Evolutionary conservation across 2,888 invertebrate species (phyloP).

Genomic region (Meghimatium bilineatum): DNA sequence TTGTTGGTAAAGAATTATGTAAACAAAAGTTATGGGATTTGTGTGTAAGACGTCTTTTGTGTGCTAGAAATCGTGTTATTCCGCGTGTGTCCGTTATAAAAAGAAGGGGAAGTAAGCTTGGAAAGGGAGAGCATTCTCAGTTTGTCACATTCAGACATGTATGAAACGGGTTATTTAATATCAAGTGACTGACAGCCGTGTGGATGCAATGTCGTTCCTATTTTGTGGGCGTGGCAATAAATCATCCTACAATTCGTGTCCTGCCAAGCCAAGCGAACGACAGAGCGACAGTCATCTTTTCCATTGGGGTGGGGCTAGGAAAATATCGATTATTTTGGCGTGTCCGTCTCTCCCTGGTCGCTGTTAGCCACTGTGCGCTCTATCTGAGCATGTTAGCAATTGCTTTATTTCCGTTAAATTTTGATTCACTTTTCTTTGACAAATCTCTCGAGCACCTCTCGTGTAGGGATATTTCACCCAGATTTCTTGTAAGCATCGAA

Average conservation of each 20-base stretch:
- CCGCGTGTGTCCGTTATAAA: too few species aligned
- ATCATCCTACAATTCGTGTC: slow-evolving; percentile 18
- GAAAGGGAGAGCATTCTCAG: too few species aligned
- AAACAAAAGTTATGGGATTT: too few species aligned
- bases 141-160: background rate
- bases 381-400: slow-evolving; percentile 21
- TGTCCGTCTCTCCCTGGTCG: slow-evolving; percentile 13
- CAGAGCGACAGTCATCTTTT: slow-evolving; percentile 15
- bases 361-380: slow-evolving; percentile 2
- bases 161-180: background rate
- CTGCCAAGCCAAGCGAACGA: slow-evolving; percentile 34
- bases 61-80: too few species aligned
- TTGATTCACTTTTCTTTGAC: slow-evolving; percentile 35
- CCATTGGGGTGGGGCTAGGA: slow-evolving; percentile 24
- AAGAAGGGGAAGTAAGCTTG: too few species aligned
- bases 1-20: too few species aligned
- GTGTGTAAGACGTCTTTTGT: too few species aligned
- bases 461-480: background rate
- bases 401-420: slow-evolving; percentile 31
- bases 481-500: background rate
- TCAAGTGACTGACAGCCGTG: slow-evolving; percentile 12
- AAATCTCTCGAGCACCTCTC: background rate
- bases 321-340: slow-evolving; percentile 27
- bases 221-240: slow-evolving; percentile 41
- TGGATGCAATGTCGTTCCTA: slow-evolving; percentile 6